Conservation (phyloP, 2,888 invertebrate genomes). For the Drosophila pseudotalamancana region DNA sequence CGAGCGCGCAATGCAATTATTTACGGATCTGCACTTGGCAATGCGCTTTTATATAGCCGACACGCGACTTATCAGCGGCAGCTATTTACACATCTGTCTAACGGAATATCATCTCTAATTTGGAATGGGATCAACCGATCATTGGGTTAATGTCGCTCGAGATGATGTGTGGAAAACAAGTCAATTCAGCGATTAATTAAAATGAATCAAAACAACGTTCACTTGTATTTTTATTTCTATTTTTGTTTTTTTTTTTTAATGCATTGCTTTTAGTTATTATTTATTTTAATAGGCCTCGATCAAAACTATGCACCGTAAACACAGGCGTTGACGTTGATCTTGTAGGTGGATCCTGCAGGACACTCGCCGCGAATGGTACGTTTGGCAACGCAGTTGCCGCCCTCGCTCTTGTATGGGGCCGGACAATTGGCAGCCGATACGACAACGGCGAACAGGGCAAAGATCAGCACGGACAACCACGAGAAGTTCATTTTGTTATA, state of each 20-base stretch:
- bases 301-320: conserved; percentile 47
- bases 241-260: too few species aligned
- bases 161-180: conserved; percentile 24
- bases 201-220: conserved; percentile 19
- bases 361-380: conserved; percentile 81
- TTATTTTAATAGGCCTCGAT: conserved; percentile 17
- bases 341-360: conserved; percentile 72
- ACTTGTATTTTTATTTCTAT: too few species aligned
- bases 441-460: conserved; percentile 70
- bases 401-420: conserved; percentile 51
- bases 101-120: conserved; percentile 1
- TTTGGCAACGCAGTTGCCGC: conserved; percentile 56
- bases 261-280: conserved; percentile 29
- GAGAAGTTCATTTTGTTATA: conserved; percentile 74
- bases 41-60: conserved; percentile 46
- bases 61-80: conserved; percentile 27
- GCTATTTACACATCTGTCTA: conserved; percentile 31
- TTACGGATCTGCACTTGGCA: conserved; percentile 12
- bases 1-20: conserved; percentile 39
- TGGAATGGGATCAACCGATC: conserved; percentile 10
- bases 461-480: conserved; percentile 71
- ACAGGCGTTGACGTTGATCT: conserved; percentile 75
- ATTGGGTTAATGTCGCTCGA: conserved; percentile 36
- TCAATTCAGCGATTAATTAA: conserved; percentile 10
- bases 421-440: conserved; percentile 70